Conservation (phyloP, 2,888 invertebrate species). For the Harpalus rufipes region DNA sequence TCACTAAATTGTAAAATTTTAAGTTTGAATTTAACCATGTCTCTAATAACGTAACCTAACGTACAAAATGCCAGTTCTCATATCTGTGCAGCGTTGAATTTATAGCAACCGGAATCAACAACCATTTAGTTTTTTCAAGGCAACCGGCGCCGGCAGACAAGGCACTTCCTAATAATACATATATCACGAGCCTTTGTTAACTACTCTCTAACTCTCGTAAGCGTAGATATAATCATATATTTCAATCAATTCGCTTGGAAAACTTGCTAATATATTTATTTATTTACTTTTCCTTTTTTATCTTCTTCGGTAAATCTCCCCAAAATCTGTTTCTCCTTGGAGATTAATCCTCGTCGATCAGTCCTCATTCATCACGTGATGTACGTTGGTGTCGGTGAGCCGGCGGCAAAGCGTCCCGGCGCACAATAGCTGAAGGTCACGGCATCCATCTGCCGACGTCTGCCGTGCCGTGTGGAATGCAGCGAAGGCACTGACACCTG, state of each 20-base stretch:
- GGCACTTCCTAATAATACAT: no score
- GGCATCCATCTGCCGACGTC: background rate
- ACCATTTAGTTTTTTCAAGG: no score
- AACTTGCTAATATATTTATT: background rate
- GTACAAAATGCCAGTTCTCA: no score
- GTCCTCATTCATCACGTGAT: constrained; percentile 1
- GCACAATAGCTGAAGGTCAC: background rate
- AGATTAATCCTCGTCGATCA: constrained; percentile 1
- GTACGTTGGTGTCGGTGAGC: background rate
- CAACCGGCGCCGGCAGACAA: no score
- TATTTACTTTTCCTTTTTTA: background rate
- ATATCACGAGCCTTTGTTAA: no score
- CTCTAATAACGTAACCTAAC: no score
- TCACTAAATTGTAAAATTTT: no score
- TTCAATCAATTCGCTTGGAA: background rate
- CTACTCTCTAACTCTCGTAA: no score
- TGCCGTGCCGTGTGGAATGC: background rate
- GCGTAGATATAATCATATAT: no score
- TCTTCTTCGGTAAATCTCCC: background rate
- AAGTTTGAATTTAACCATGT: no score
- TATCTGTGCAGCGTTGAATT: no score
- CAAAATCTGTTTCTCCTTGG: background rate
- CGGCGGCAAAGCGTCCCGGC: background rate
- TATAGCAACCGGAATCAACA: no score
- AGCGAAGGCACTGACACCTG: background rate